A percentile compares a stretch with the other conserved stretches of the same genome.
phyloP scores from a whole-genome alignment of 2,888 invertebrate species.

The Leptopilina syphax region DNA sequence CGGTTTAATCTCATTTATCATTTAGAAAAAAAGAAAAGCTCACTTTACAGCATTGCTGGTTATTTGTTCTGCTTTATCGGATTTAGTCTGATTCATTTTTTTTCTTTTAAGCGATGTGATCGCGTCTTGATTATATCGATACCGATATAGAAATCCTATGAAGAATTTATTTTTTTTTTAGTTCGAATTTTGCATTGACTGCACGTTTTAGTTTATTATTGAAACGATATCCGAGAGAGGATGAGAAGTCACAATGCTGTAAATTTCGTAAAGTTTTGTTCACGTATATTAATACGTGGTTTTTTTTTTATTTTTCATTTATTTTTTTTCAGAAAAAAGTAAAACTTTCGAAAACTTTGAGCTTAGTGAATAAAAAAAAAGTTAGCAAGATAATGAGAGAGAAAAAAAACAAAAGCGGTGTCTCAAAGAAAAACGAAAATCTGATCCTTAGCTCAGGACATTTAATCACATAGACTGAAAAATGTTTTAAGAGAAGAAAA shows the following conservation, averaged over 20 bases:
- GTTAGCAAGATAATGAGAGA: background rate
- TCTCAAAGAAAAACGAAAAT: constrained; percentile 10
- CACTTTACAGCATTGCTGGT: constrained; percentile 26
- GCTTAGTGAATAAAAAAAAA: background rate
- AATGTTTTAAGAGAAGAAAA: constrained; percentile 50
- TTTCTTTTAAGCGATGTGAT: constrained; percentile 39
- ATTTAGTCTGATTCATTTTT: constrained; percentile 7
- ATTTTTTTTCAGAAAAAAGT: background rate
- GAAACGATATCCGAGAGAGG: constrained; percentile 14
- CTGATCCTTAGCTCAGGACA: constrained; percentile 27
- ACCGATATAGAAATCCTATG: background rate
- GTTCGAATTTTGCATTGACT: constrained; percentile 35
- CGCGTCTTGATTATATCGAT: constrained; percentile 18
- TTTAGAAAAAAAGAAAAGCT: background rate
- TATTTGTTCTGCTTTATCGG: constrained; percentile 19
- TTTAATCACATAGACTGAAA: constrained; percentile 58
- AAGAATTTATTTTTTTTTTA: constrained; percentile 28
- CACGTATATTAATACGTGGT: constrained; percentile 16
- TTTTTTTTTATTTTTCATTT: constrained; percentile 7
- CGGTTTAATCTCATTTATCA: constrained; percentile 71
- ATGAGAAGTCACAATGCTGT: constrained; percentile 23
- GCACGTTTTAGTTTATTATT: constrained; percentile 17
- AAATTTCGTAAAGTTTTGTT: constrained; percentile 11
- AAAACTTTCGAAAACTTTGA: constrained; percentile 24
- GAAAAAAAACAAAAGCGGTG: constrained; percentile 7